These are phyloP conservation scores for Porites lobata DNA, from an alignment of 92 coral and sea anemone genomes.

Conservation along the genomic window DNA sequence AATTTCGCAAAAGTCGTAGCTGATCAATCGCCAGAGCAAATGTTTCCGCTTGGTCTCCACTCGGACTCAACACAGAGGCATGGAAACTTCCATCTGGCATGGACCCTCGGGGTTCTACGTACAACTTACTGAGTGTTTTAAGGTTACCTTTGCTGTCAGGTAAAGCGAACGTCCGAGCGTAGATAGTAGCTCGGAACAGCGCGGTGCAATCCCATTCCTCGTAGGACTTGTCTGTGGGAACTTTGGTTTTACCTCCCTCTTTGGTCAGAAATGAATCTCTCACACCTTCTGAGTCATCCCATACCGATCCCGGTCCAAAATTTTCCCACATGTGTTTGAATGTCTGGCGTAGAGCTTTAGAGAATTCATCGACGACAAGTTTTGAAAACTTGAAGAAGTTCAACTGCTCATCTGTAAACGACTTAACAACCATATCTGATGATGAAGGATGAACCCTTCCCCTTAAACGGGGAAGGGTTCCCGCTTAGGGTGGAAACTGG, in stretches of 20 bases:
- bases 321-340: not conserved
- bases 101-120: not conserved
- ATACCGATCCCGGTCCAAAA: conserved; percentile 25
- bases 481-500: not conserved
- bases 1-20: conserved; percentile 1
- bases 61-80: not conserved
- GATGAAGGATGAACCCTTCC: not conserved
- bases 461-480: not conserved
- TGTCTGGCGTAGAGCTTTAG: not conserved
- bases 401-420: not conserved
- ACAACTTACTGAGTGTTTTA: not conserved
- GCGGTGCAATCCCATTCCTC: conserved; percentile 16
- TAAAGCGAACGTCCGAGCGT: not conserved
- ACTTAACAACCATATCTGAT: not conserved
- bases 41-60: not conserved
- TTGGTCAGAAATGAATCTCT: conserved; percentile 7
- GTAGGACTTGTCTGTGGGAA: not conserved
- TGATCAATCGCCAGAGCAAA: conserved; percentile 2
- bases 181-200: not conserved
- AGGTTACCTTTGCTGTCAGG: not conserved
- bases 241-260: not conserved
- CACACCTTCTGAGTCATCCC: conserved; percentile 57
- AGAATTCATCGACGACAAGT: not conserved
- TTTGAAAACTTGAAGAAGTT: not conserved
- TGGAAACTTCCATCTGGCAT: not conserved